Conservation (phyloP, 2,797 vertebrate genomes). For the Anableps anableps region DNA sequence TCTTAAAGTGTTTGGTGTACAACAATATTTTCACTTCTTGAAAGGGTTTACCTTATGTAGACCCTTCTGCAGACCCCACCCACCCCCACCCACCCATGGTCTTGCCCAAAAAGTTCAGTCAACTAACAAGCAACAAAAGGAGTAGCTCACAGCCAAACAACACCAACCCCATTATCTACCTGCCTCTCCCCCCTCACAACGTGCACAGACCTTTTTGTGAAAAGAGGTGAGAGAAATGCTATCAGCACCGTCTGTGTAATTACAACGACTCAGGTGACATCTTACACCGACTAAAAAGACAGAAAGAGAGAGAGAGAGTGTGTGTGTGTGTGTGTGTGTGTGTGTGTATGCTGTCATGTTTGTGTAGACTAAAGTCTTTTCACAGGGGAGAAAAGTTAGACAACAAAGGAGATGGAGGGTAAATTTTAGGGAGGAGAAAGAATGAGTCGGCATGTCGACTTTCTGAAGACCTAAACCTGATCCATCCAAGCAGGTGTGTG, state of each 20-base stretch:
- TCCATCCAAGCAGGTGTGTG: slow-evolving; percentile 60
- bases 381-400: slow-evolving; percentile 71
- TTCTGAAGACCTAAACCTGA: slow-evolving; percentile 67
- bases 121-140: slow-evolving; percentile 34
- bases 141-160: slow-evolving; percentile 52
- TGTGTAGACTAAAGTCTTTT: slow-evolving; percentile 64
- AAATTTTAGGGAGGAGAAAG: slow-evolving; percentile 73
- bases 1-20: background rate
- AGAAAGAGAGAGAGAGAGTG: slow-evolving; percentile 28
- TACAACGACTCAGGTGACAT: slow-evolving; percentile 83
- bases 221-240: slow-evolving; percentile 79
- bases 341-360: slow-evolving; percentile 56
- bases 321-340: slow-evolving; percentile 28
- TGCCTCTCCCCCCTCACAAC: slow-evolving; percentile 24
- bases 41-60: background rate
- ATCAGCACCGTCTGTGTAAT: slow-evolving; percentile 83
- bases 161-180: slow-evolving; percentile 51
- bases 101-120: slow-evolving; percentile 36
- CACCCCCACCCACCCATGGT: background rate
- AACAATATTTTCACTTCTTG: background rate
- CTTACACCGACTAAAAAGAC: slow-evolving; percentile 66
- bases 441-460: slow-evolving; percentile 70
- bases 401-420: slow-evolving; percentile 73
- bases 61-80: background rate
- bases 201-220: slow-evolving; percentile 46